A percentile compares a stretch with the other conserved stretches of the same genome.
Evolutionary conservation across 2,797 vertebrate genomes (phyloP).

Genomic region (Chaunax sp.): DNA sequence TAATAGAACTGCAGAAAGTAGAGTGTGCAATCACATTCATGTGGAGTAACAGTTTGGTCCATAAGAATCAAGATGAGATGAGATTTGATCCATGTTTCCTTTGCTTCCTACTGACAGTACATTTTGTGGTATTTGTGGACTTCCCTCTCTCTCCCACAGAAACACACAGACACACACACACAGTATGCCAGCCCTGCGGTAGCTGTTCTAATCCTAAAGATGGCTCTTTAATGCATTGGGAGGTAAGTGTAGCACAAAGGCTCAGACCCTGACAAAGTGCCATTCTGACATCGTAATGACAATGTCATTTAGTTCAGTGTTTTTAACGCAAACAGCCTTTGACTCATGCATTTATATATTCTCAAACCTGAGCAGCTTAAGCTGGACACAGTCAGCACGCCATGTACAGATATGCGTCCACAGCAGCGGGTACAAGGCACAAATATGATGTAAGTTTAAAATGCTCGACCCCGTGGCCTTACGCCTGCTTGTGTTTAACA

Average conservation of each 20-base stretch:
- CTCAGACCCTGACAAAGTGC: constrained; percentile 10
- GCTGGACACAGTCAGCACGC: neutral
- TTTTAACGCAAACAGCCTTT: constrained; percentile 13
- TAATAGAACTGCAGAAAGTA: no score
- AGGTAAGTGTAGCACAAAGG: neutral
- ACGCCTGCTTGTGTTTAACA: constrained; percentile 41
- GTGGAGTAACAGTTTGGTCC: neutral
- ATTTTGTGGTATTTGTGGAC: neutral
- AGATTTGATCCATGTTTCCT: neutral
- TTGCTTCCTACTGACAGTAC: neutral
- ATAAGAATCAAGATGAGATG: neutral
- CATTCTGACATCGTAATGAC: neutral
- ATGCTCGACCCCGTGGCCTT: constrained; percentile 42
- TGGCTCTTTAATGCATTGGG: constrained; percentile 10
- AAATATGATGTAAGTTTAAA: constrained; percentile 45
- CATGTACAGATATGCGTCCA: constrained; percentile 6
- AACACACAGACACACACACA: neutral
- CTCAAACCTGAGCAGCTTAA: constrained; percentile 21
- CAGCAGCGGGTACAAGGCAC: neutral
- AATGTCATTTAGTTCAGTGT: constrained; percentile 3
- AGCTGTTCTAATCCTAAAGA: constrained; percentile 7
- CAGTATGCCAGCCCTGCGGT: neutral
- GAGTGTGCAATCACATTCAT: neutral
- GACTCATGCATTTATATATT: constrained; percentile 1
- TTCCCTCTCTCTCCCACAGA: no score